Conservation (phyloP, 1,140 invertebrate genomes). For the Aleiodes sp. region DNA sequence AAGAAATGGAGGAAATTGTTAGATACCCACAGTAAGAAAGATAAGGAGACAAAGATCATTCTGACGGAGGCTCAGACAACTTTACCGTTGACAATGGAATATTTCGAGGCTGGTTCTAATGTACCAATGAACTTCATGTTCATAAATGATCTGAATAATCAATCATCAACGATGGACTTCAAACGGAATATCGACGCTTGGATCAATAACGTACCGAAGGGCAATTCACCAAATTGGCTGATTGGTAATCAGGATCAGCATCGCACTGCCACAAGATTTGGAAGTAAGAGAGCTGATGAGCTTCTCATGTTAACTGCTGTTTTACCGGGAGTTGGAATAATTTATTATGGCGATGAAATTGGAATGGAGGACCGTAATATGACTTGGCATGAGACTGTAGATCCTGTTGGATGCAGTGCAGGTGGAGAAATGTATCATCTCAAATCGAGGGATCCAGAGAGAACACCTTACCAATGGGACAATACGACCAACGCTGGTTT, state of each 20-base stretch:
- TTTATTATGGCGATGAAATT: slow-evolving; percentile 82
- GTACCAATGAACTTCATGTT: slow-evolving; percentile 75
- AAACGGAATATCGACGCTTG: slow-evolving; percentile 67
- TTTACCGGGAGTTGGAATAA: slow-evolving; percentile 74
- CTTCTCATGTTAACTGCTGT: slow-evolving; percentile 72
- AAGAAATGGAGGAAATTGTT: slow-evolving; percentile 48
- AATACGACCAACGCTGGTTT: slow-evolving; percentile 73
- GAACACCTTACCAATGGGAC: slow-evolving; percentile 75
- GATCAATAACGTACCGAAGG: slow-evolving; percentile 59
- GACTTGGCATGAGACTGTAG: slow-evolving; percentile 46
- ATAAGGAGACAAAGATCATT: slow-evolving; percentile 61
- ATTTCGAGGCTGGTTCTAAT: slow-evolving; percentile 69
- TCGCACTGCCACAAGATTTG: slow-evolving; percentile 72
- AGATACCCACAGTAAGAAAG: slow-evolving; percentile 34
- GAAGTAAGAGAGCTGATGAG: slow-evolving; percentile 71
- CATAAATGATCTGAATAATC: slow-evolving; percentile 61
- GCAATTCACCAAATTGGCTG: slow-evolving; percentile 46
- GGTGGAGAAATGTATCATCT: slow-evolving; percentile 53
- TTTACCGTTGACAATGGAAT: slow-evolving; percentile 68
- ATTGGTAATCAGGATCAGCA: slow-evolving; percentile 77
- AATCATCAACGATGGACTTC: slow-evolving; percentile 67
- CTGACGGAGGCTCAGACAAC: slow-evolving; percentile 65
- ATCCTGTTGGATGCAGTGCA: slow-evolving; percentile 15
- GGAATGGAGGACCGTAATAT: slow-evolving; percentile 77
- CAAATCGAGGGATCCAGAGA: slow-evolving; percentile 15